Evolutionary conservation across 2,113 vertebrate species (phyloP).

Genomic region (Pedionomus torquatus): DNA sequence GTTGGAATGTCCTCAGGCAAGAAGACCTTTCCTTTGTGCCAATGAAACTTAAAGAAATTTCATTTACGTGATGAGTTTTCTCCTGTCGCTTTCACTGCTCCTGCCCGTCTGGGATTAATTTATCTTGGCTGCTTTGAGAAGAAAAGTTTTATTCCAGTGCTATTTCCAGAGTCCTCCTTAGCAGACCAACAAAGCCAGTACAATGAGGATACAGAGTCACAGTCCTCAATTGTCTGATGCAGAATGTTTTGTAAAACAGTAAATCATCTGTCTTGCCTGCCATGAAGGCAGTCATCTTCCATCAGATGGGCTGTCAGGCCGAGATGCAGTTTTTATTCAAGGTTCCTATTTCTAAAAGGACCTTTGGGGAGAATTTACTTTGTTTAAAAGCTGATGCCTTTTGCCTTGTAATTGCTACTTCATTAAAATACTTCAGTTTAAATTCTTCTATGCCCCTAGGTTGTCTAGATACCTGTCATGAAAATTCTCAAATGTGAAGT

Average conservation of each 20-base stretch:
- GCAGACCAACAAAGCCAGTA: background rate
- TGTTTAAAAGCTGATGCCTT: background rate
- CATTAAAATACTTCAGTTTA: conserved; percentile 38
- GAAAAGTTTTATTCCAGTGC: background rate
- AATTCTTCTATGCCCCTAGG: background rate
- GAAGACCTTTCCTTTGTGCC: background rate
- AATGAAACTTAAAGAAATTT: background rate
- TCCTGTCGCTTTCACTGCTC: background rate
- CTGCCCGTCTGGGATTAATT: background rate
- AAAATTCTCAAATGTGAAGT: background rate
- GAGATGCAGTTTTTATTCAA: background rate
- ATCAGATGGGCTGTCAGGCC: background rate
- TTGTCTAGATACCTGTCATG: background rate
- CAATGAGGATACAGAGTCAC: background rate
- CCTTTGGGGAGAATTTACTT: background rate
- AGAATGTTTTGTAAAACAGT: background rate
- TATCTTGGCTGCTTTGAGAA: background rate
- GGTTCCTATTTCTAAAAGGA: background rate
- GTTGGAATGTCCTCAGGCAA: background rate
- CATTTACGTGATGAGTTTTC: background rate
- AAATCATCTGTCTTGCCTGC: background rate
- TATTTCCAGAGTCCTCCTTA: background rate
- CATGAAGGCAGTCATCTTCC: background rate
- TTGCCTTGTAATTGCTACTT: conserved; percentile 12
- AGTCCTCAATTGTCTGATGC: background rate